Conservation (phyloP, 1,140 invertebrate species). For the Trissolcus basalis region DNA sequence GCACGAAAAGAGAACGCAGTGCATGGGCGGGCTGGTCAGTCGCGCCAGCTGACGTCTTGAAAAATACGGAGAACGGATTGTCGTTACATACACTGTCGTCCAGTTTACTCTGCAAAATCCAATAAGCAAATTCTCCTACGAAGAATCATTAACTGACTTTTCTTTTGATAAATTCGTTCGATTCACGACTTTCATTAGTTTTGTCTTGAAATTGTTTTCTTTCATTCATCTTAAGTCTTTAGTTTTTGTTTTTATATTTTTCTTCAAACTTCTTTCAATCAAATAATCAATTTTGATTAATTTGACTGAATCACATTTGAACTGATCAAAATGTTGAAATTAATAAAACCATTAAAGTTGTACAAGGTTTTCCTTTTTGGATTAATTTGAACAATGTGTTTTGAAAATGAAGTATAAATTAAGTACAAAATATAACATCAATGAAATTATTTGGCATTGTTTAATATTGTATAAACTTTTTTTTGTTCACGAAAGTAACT, state of each 20-base stretch:
- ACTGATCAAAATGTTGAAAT: too few relatives aligned
- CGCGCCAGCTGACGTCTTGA: conserved; percentile 64
- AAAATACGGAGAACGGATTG: conserved; percentile 70
- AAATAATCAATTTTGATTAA: too few relatives aligned
- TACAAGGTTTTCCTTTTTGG: too few relatives aligned
- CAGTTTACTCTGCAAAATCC: conserved; percentile 14
- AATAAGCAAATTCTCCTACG: conserved; percentile 8
- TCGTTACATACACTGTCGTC: conserved; percentile 48
- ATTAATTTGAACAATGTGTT: too few relatives aligned
- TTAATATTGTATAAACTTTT: conserved; percentile 9
- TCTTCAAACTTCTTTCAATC: too few relatives aligned
- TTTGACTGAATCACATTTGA: too few relatives aligned
- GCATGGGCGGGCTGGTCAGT: conserved; percentile 65
- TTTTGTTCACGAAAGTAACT: conserved; percentile 58
- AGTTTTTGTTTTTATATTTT: too few relatives aligned
- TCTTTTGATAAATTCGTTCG: conserved; percentile 25
- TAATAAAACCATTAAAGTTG: too few relatives aligned
- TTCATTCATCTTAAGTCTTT: too few relatives aligned
- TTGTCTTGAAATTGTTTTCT: too few relatives aligned
- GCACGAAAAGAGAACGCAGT: conserved; percentile 61
- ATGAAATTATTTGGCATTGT: conserved; percentile 35
- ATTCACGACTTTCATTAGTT: too few relatives aligned
- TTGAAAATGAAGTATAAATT: too few relatives aligned
- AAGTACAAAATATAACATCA: conserved; percentile 14
- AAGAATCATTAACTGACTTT: conserved; percentile 33